Evolutionary conservation across 1,140 invertebrate genomes (phyloP).

Genomic region (Pararge aegeria): DNA sequence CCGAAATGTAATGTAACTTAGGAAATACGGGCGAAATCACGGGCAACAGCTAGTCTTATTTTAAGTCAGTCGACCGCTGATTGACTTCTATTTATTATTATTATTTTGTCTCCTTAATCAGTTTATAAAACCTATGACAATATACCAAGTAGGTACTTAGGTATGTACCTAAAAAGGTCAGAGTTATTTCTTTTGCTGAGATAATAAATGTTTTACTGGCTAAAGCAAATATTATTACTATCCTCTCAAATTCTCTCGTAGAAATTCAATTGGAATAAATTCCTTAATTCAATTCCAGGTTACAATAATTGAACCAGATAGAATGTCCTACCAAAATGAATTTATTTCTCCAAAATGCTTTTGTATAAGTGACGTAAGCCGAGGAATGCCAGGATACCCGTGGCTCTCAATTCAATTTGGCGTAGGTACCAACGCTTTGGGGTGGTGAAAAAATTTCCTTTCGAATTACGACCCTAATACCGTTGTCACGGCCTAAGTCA

Average conservation of each 20-base stretch:
- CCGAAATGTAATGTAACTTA: too few relatives aligned
- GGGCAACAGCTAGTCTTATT: too few relatives aligned
- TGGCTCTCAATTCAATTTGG: constrained; percentile 63
- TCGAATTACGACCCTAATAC: constrained; percentile 61
- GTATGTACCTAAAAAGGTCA: too few relatives aligned
- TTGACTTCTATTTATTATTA: too few relatives aligned
- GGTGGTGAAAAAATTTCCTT: constrained; percentile 66
- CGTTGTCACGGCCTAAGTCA: constrained; percentile 54
- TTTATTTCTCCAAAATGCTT: constrained; percentile 27
- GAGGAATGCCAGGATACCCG: constrained; percentile 41
- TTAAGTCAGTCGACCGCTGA: too few relatives aligned
- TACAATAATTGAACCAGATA: constrained; percentile 9
- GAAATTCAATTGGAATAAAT: constrained; percentile 1
- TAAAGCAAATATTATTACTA: not conserved
- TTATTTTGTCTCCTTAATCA: too few relatives aligned
- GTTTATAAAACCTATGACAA: too few relatives aligned
- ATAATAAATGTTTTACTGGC: too few relatives aligned
- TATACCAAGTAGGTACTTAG: too few relatives aligned
- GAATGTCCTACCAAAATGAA: constrained; percentile 25
- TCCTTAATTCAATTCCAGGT: constrained; percentile 3
- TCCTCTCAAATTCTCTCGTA: not conserved
- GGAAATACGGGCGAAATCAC: too few relatives aligned
- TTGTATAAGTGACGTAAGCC: constrained; percentile 30
- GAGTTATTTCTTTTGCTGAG: too few relatives aligned
- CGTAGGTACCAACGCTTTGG: constrained; percentile 37